phyloP scores from a whole-genome alignment of 2,888 invertebrate species.

The Rotaria magnacalcarata region DNA sequence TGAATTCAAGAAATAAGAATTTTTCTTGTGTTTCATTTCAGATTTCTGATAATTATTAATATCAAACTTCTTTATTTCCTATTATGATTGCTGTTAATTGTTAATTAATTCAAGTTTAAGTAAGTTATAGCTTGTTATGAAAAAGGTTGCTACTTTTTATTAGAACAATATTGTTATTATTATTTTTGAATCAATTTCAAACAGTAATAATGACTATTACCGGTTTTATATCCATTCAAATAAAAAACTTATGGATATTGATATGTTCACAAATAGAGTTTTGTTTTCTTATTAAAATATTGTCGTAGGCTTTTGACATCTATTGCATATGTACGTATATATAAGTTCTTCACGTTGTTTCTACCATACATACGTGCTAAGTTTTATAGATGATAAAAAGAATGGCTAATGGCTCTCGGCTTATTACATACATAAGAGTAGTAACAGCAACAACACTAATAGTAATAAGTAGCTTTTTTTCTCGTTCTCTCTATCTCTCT shows the following conservation, averaged over 20 bases:
- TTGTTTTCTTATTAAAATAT: neutral
- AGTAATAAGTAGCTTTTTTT: neutral
- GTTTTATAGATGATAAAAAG: neutral
- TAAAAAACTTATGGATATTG: neutral
- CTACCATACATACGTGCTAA: neutral
- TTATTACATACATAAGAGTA: neutral
- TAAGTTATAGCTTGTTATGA: neutral
- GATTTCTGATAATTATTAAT: neutral
- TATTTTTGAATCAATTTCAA: no score
- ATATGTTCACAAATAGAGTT: neutral
- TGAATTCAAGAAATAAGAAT: neutral
- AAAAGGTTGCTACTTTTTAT: no score
- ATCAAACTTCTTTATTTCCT: neutral
- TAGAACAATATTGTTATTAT: no score
- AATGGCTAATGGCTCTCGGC: neutral
- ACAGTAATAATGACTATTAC: neutral
- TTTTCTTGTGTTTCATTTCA: neutral
- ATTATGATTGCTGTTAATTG: neutral
- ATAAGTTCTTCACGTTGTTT: neutral
- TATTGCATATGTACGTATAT: neutral
- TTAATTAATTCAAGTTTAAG: neutral
- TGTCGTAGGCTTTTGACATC: neutral
- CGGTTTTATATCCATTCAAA: neutral
- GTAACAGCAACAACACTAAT: neutral
- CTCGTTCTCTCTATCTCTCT: neutral